Conservation (phyloP, 2,888 invertebrate genomes). For the Antitype chi region DNA sequence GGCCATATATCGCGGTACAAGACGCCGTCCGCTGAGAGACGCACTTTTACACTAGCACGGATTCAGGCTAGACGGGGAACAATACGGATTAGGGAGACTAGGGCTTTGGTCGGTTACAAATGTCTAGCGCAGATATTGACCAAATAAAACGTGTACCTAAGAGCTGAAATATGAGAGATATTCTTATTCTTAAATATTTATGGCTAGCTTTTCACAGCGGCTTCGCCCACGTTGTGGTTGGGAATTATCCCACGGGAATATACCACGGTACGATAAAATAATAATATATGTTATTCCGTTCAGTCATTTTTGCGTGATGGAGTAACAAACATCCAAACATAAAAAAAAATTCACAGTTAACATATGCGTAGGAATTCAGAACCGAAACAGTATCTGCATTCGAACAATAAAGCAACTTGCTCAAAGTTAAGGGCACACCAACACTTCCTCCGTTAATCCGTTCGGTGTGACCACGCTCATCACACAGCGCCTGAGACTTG, state of each 20-base stretch:
- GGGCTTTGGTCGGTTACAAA: slow-evolving; percentile 21
- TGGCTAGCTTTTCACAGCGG: neutral
- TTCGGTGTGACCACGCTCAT: slow-evolving; percentile 29
- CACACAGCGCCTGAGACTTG: slow-evolving; percentile 9
- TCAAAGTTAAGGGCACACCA: neutral
- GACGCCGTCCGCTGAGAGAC: slow-evolving; percentile 77
- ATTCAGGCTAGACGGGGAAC: slow-evolving; percentile 57
- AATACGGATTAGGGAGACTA: slow-evolving; percentile 47
- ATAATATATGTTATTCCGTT: no score
- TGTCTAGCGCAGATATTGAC: neutral
- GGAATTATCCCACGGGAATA: no score
- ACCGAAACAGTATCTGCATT: neutral
- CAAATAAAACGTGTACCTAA: neutral
- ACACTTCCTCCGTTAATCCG: neutral
- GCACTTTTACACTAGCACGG: slow-evolving; percentile 67
- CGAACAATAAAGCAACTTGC: neutral
- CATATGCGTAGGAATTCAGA: neutral
- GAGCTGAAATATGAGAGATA: neutral
- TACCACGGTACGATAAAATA: no score
- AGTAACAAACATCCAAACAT: no score
- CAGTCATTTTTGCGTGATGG: no score
- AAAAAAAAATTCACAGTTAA: no score
- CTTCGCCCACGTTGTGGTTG: no score
- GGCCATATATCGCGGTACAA: slow-evolving; percentile 87
- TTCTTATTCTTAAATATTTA: neutral